Conservation (phyloP, 2,797 vertebrate genomes). For the Anguilla marmorata region DNA sequence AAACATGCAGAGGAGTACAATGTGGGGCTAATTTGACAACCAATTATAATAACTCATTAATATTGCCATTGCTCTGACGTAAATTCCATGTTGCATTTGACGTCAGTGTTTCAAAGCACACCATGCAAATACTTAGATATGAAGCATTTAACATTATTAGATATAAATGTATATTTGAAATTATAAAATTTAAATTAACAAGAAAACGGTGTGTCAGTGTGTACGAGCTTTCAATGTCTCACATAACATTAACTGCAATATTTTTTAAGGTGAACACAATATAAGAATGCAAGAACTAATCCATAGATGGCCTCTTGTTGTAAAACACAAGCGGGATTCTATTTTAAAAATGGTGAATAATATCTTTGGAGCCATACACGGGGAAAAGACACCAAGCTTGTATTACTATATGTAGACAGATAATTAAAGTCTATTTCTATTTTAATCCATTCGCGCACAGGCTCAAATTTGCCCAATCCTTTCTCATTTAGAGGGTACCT, state of each 20-base stretch:
- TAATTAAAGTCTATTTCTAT: too few relatives aligned
- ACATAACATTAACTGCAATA: not conserved
- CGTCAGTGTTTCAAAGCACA: not conserved
- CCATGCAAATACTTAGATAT: not conserved
- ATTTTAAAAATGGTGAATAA: not conserved
- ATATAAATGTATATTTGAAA: not conserved
- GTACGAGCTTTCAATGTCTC: not conserved
- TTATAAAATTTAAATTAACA: not conserved
- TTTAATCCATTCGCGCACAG: too few relatives aligned
- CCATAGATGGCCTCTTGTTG: not conserved
- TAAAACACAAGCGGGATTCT: not conserved
- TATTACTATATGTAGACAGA: not conserved
- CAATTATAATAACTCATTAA: slow-evolving; percentile 66
- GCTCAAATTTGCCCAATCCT: too few relatives aligned
- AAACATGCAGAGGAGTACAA: slow-evolving; percentile 65
- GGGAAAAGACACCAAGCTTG: too few relatives aligned
- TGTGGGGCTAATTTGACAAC: slow-evolving; percentile 64
- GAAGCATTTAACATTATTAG: not conserved
- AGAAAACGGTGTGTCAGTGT: not conserved
- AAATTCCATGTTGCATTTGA: not conserved
- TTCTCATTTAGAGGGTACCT: too few relatives aligned
- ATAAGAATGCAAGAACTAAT: not conserved
- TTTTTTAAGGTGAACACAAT: not conserved
- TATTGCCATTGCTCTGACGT: slow-evolving; percentile 58
- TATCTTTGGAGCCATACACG: not conserved